Conservation (phyloP, 2,797 vertebrate species). For the Serranus cabrilla region DNA sequence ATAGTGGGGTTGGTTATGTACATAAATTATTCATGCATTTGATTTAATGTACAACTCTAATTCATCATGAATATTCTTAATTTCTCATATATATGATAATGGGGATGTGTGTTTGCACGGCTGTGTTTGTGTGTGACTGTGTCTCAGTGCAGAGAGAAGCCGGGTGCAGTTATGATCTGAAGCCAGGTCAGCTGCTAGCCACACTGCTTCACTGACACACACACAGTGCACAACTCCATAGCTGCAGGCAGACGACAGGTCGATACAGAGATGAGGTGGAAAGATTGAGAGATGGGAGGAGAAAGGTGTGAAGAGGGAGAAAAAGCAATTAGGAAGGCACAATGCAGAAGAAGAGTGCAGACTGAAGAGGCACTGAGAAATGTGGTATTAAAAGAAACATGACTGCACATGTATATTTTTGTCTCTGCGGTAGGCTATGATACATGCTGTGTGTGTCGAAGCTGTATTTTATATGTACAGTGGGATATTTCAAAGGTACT, state of each 20-base stretch:
- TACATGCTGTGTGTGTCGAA: background rate
- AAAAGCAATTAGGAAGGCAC: background rate
- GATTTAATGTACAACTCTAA: conserved; percentile 72
- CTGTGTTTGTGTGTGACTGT: conserved; percentile 41
- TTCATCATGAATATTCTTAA: conserved; percentile 74
- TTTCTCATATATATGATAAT: conserved; percentile 81
- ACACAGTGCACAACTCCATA: conserved; percentile 1
- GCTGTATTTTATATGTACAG: background rate
- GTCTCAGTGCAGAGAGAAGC: conserved; percentile 17
- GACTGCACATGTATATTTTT: background rate
- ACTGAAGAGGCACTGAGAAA: background rate
- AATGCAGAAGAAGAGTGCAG: background rate
- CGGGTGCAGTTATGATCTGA: conserved; percentile 18
- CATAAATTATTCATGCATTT: conserved; percentile 71
- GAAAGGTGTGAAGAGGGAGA: conserved; percentile 1
- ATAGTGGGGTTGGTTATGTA: conserved; percentile 31
- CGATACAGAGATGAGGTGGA: conserved; percentile 17
- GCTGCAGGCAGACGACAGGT: conserved; percentile 6
- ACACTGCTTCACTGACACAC: conserved; percentile 23
- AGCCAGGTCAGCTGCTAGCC: conserved; percentile 23
- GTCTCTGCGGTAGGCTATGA: background rate
- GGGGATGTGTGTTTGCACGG: conserved; percentile 46
- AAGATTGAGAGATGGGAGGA: background rate
- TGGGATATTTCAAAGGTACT: background rate
- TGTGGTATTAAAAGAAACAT: background rate